Evolutionary conservation across 2,797 vertebrate species (phyloP), one percentile per base, ranked within the genome.

Genomic region (Pipistrellus pygmaeus): DNA sequence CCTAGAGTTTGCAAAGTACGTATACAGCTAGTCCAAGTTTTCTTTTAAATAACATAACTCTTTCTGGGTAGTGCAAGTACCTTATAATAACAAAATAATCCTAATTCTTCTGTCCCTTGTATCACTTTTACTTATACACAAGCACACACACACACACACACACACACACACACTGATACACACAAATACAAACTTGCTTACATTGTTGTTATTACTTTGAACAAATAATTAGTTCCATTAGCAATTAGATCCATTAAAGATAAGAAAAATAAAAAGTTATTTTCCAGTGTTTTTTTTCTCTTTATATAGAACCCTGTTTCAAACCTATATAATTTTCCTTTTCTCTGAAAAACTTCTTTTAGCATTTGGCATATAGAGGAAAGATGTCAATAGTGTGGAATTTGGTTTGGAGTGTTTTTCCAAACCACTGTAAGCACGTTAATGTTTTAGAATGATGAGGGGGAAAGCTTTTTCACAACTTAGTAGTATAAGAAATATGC

Each of bases 401-500:
- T 82, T 90, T 72, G 76, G 17, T 21, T 90, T 90, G 48, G 18
- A 41, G 25, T 76, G 30, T 88, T 87, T 87, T 53, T n/a, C 55
- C 41, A 72, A 41, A 82, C 30, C 62, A 72, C 46, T 85, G 62
- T 23, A 55, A 71, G 44, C 51, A 48, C 15, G 5, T 88, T 89
- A 84, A 35, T 87, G 18, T 84, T 93, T 94, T 86, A 25, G 53
- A 95, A 51, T 90, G 73, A 68, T 46, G 35, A 91, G 77, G 44
- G 20, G 44, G 60, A 38, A 92, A 80, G 8, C 14, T 62, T 93
- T 94, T 82, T 92, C 51, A 73, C 48, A 93, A 38, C 53, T 91
- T 87, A 76, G 35, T 53, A 48, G 51, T 83, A n/a, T 87, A 84
- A 83, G 38, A 84, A 78, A 95, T 90, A 53, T 57, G 21, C 46